Conservation (phyloP, 2,797 vertebrate genomes). For the Chiroxiphia lanceolata region DNA sequence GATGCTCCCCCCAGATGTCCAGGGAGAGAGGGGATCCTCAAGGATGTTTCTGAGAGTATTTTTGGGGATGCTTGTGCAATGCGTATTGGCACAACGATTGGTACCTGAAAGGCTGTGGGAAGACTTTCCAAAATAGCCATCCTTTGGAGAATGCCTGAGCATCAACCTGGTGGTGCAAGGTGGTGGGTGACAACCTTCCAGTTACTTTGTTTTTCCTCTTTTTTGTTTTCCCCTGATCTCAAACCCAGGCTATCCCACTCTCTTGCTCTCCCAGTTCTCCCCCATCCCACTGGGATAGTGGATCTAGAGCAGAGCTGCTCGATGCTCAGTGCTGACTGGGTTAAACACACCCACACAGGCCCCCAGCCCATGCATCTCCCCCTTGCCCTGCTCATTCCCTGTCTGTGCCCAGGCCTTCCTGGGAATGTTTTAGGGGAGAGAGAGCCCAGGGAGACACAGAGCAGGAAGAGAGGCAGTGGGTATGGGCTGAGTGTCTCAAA, state of each 20-base stretch:
- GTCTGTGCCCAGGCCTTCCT: background rate
- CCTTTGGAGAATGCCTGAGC: background rate
- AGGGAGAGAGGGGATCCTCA: background rate
- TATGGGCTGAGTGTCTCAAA: too few relatives aligned
- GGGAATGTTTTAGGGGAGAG: background rate
- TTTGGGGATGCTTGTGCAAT: background rate
- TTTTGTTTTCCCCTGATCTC: background rate
- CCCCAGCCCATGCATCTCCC: too few relatives aligned
- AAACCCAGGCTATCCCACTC: background rate
- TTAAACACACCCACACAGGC: background rate
- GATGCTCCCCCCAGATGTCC: background rate
- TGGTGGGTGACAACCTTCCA: too few relatives aligned
- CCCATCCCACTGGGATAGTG: background rate
- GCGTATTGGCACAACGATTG: background rate
- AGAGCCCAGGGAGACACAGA: background rate
- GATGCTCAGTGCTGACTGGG: background rate
- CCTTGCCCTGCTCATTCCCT: background rate
- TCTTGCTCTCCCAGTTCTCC: background rate
- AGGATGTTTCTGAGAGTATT: background rate
- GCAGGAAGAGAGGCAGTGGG: background rate
- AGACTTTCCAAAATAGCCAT: background rate
- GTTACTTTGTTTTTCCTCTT: background rate
- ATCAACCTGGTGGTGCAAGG: background rate
- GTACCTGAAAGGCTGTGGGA: background rate
- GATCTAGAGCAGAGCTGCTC: background rate